Evolutionary conservation across 1,140 invertebrate species (phyloP), one percentile per base, ranked within the genome.

Genomic region (Leptonema lineaticorne): DNA sequence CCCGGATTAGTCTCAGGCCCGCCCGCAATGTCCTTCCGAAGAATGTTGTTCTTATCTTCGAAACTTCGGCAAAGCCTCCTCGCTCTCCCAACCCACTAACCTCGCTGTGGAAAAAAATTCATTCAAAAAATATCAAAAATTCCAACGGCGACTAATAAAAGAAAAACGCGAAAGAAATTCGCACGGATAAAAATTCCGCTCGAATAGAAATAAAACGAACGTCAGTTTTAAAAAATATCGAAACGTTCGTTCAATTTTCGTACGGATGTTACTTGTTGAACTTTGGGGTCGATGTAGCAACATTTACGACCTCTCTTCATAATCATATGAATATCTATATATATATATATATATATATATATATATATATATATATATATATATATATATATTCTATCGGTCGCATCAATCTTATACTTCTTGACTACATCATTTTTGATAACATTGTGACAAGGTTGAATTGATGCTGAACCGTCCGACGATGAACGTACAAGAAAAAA

Each of bases 1-100:
- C 18, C 59, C 48, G 70, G 70, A 72, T 72, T 72, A 72, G 70
- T 28, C 29, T 20, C 20, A 14, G 30, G 63, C 56, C 62, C 70
- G 70, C 66, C 66, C 66, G 53, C 66, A 67, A 67, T 69, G 66
- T 62, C 67, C 67, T 58, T 37, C 30, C 57, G 30, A 67, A 37
- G 70, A 72, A 72, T 72, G 70, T 29, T 16, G 70, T 64, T 64
- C 70, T 72, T 72, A 72, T 72, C 70, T 57, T 28, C 56, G 6
- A 33, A 37, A 24, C 66, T 46, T 26, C 9, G 26, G 26, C 20
- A 16, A 33, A 45, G 11, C 16, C 50, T 53, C 50, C 3, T 11
- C 20, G 22, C 50, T 53, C 20, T 4, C 50, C 50, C 37, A 4
- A 41, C 37, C 37, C 37, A 41, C 37, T 41, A 41, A 41, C 37